Evolutionary conservation across 2,113 vertebrate species (phyloP).

Genomic region (Mormyrus lacerda): DNA sequence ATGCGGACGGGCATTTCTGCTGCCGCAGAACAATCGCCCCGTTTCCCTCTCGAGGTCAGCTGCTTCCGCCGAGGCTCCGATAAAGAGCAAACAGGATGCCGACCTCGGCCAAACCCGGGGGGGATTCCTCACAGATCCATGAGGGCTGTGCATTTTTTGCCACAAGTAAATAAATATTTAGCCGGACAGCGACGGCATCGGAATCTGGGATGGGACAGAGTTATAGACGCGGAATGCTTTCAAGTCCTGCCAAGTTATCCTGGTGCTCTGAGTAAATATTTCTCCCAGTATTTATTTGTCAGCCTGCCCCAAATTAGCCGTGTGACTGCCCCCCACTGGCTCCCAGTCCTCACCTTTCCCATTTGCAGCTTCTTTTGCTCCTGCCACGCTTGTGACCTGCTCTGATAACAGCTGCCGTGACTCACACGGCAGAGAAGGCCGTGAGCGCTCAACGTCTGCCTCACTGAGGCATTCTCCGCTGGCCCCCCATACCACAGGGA

Average conservation of each 20-base stretch:
- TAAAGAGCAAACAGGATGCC: slow-evolving; percentile 35
- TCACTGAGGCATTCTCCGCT: neutral
- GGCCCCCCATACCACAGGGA: neutral
- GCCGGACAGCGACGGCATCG: neutral
- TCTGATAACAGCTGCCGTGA: neutral
- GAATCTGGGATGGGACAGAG: neutral
- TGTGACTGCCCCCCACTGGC: neutral
- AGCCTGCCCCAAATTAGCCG: neutral
- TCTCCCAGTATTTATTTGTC: neutral
- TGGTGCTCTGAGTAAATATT: neutral
- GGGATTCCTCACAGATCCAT: neutral
- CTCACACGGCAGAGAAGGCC: neutral
- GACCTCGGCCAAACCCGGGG: slow-evolving; percentile 25
- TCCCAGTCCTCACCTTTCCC: neutral
- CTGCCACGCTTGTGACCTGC: neutral
- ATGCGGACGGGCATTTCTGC: neutral
- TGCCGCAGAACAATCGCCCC: neutral
- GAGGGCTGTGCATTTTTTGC: neutral
- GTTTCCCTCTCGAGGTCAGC: neutral
- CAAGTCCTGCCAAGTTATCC: neutral
- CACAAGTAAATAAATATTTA: neutral
- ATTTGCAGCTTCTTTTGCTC: neutral
- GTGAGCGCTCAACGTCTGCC: neutral
- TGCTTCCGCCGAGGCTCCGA: slow-evolving; percentile 1
- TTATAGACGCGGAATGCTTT: neutral